Conservation (phyloP, 2,113 vertebrate genomes). For the Nibea coibor region DNA sequence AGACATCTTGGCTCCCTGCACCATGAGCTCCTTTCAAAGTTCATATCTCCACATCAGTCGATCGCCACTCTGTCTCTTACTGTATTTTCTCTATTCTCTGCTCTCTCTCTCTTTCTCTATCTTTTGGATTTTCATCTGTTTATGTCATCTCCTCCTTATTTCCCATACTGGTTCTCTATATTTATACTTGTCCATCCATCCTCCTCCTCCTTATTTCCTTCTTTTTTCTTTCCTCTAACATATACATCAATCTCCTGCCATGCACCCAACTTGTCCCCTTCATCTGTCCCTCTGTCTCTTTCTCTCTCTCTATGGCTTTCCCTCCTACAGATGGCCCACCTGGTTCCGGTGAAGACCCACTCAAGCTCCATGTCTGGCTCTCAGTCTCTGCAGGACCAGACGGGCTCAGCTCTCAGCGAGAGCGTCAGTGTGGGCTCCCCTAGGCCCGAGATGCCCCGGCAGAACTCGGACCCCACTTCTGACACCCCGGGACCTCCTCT, state of each 20-base stretch:
- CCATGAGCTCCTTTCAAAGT: constrained; percentile 1
- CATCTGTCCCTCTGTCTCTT: neutral
- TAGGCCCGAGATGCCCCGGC: constrained; percentile 93
- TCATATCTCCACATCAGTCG: neutral
- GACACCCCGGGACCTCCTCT: constrained; percentile 91
- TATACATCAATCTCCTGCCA: neutral
- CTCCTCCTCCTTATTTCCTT: neutral
- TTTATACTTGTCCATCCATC: neutral
- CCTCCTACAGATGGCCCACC: constrained; percentile 88
- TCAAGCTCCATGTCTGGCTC: constrained; percentile 91
- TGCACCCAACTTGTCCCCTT: neutral
- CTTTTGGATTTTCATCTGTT: neutral
- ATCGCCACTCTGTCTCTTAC: neutral
- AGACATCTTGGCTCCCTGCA: neutral
- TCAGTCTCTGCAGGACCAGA: constrained; percentile 95
- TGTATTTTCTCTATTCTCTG: neutral
- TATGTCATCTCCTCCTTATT: neutral
- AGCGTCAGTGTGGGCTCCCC: constrained; percentile 84
- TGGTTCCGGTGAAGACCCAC: constrained; percentile 95
- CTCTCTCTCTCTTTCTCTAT: neutral
- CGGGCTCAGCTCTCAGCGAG: constrained; percentile 90
- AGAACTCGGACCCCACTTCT: constrained; percentile 97
- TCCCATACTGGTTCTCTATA: neutral
- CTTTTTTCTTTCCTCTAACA: neutral
- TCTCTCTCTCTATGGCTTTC: neutral